These are phyloP conservation scores for Pterocles burchelli DNA, from an alignment of 2,113 vertebrate species.

Conservation along the genomic window DNA sequence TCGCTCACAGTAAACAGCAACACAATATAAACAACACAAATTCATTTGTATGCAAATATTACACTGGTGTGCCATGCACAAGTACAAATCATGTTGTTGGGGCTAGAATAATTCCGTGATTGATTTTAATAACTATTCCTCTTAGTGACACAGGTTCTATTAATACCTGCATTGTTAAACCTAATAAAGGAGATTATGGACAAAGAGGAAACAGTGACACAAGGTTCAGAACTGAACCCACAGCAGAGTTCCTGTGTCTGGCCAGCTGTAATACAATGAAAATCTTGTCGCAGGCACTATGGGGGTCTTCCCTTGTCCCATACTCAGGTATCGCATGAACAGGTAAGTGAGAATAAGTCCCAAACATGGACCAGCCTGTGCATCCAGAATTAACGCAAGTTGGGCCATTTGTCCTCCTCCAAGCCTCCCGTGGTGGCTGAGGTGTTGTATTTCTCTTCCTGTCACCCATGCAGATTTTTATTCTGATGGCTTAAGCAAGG, in stretches of 20 bases:
- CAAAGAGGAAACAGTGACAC: background rate
- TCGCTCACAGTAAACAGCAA: constrained; percentile 17
- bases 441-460: background rate
- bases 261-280: background rate
- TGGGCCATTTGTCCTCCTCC: background rate
- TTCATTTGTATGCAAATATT: constrained; percentile 39
- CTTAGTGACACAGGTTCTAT: background rate
- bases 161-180: background rate
- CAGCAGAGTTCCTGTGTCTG: background rate
- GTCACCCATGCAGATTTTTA: background rate
- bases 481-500: background rate
- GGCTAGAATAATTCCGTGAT: background rate
- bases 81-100: background rate
- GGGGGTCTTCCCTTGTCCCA: background rate
- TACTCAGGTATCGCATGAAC: too few relatives aligned
- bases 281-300: background rate
- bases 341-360: background rate
- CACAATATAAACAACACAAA: constrained; percentile 22
- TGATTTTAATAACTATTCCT: background rate
- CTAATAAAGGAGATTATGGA: background rate
- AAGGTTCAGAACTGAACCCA: background rate
- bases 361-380: background rate
- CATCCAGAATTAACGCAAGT: background rate
- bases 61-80: background rate
- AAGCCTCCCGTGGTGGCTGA: background rate